A percentile compares a stretch with the other conserved stretches of the same genome.
Conservation (phyloP, 2,797 vertebrate genomes). For the Oreonectes daqikongensis region DNA sequence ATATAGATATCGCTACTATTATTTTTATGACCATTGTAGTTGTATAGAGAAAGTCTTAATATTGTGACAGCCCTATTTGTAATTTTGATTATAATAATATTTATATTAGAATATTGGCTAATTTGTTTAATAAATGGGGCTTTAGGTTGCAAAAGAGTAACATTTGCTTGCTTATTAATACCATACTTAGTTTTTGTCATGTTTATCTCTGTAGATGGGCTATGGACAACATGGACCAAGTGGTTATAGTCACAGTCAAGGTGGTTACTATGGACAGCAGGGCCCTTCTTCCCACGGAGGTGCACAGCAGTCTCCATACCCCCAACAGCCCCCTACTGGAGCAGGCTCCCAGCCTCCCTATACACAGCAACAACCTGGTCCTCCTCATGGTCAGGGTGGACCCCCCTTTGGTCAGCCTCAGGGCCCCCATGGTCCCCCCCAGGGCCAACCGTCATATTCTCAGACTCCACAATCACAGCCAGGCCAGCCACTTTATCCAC, state of each 20-base stretch:
- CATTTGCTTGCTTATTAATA: not conserved
- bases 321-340: constrained; percentile 78
- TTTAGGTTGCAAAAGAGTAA: not conserved
- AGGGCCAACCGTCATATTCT: constrained; percentile 76
- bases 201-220: constrained; percentile 78
- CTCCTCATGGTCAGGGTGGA: constrained; percentile 68
- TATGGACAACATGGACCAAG: constrained; percentile 92
- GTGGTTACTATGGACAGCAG: constrained; percentile 85
- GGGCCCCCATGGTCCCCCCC: constrained; percentile 66
- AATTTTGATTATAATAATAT: too few relatives aligned
- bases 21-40: too few relatives aligned
- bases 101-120: too few relatives aligned
- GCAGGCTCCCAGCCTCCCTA: constrained; percentile 82
- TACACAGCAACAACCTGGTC: constrained; percentile 73
- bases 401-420: constrained; percentile 70
- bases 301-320: constrained; percentile 66
- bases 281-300: constrained; percentile 80
- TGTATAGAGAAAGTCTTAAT: too few relatives aligned
- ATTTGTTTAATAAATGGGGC: too few relatives aligned
- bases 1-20: too few relatives aligned
- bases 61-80: too few relatives aligned
- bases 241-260: constrained; percentile 89
- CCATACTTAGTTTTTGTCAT: not conserved
- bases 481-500: constrained; percentile 65
- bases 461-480: constrained; percentile 65